Percentiles rank a stretch among this genome's conserved stretches.
Evolutionary conservation across 1,140 invertebrate genomes (phyloP).

Genomic region (Drosophila mayri): DNA sequence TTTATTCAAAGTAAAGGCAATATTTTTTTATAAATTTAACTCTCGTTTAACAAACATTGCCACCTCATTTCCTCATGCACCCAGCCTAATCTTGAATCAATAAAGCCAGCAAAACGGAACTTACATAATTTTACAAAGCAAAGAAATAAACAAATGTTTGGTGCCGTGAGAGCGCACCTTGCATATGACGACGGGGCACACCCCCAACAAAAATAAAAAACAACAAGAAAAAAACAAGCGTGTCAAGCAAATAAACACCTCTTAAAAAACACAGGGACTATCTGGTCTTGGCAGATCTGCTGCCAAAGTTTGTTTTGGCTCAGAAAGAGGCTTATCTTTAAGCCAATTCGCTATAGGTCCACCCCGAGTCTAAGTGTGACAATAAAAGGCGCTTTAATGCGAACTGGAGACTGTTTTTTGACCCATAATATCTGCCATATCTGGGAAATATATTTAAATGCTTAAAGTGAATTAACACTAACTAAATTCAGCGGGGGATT

Average conservation of each 20-base stretch:
- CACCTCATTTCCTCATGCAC: not conserved
- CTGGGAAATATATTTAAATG: not conserved
- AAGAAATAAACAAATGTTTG: conserved; percentile 32
- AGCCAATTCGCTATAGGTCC: conserved; percentile 9
- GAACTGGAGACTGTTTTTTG: not conserved
- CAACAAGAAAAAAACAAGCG: not conserved
- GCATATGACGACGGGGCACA: conserved; percentile 1
- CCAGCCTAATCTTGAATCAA: conserved; percentile 3
- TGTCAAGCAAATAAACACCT: conserved; percentile 21
- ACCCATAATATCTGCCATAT: not conserved
- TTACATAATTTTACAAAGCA: conserved; percentile 34
- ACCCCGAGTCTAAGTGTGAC: not conserved
- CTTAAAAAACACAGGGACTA: conserved; percentile 8
- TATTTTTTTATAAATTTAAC: not conserved
- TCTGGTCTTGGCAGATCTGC: conserved; percentile 12
- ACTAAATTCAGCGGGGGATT: not conserved
- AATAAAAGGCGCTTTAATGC: not conserved
- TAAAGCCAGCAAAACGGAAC: conserved; percentile 23
- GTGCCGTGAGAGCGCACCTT: conserved; percentile 33
- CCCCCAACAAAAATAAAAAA: conserved; percentile 5
- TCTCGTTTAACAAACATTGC: conserved; percentile 4
- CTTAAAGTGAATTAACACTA: not conserved
- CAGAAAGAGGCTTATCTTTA: conserved; percentile 19
- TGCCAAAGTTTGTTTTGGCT: conserved; percentile 7
- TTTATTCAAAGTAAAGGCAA: too few relatives aligned